Evolutionary conservation across 2,113 vertebrate genomes (phyloP).

Genomic region (Takifugu flavidus): DNA sequence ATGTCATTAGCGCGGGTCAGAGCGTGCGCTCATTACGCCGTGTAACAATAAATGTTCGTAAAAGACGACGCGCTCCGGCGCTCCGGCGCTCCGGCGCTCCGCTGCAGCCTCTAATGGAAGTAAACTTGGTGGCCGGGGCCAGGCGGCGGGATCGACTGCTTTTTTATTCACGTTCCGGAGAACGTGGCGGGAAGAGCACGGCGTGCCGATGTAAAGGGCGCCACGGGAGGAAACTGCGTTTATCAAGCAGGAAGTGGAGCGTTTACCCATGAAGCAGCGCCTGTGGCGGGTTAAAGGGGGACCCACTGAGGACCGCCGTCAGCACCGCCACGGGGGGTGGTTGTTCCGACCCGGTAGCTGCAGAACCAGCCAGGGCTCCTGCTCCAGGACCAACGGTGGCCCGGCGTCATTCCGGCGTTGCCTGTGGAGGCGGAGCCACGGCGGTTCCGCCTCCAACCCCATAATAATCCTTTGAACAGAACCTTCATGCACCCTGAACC

Average conservation of each 20-base stretch:
- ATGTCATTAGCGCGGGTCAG: conserved; percentile 63
- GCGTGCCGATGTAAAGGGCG: too few relatives aligned
- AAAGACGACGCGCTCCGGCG: conserved; percentile 47
- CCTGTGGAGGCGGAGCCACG: too few relatives aligned
- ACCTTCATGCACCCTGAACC: too few relatives aligned
- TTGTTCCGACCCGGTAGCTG: too few relatives aligned
- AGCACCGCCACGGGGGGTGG: too few relatives aligned
- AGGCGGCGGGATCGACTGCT: conserved; percentile 27
- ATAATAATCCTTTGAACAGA: too few relatives aligned
- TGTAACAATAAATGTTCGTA: conserved; percentile 69
- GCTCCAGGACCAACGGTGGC: too few relatives aligned
- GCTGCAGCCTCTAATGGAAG: conserved; percentile 60
- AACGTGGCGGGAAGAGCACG: conserved; percentile 7
- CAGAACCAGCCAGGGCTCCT: too few relatives aligned
- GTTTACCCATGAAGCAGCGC: conserved; percentile 53
- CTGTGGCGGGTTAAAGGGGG: conserved; percentile 1
- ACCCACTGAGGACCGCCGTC: not conserved
- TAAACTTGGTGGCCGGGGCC: conserved; percentile 50
- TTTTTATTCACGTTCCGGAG: conserved; percentile 31
- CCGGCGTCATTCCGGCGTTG: too few relatives aligned
- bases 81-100: conserved; percentile 41
- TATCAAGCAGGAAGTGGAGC: not conserved
- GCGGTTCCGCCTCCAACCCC: too few relatives aligned
- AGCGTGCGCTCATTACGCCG: conserved; percentile 54
- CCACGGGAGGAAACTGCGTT: conserved; percentile 50